Percentiles rank a stretch among this genome's conserved stretches.
Evolutionary conservation across 2,113 vertebrate species (phyloP).

Genomic region (Pelusios castaneus): DNA sequence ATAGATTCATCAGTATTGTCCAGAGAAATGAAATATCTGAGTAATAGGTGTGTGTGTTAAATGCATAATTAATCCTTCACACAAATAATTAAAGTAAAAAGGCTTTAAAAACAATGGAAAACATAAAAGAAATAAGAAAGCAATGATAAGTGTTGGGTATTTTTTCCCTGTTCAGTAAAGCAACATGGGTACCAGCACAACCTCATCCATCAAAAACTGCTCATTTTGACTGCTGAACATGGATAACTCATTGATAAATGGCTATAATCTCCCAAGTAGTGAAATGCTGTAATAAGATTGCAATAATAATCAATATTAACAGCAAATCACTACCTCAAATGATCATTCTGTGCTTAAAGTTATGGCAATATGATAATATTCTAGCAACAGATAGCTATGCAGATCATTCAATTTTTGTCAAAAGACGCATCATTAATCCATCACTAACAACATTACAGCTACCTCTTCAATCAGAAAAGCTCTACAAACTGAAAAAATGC

Average conservation of each 20-base stretch:
- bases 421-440: not conserved
- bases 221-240: not conserved
- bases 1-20: not conserved
- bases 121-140: not conserved
- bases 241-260: constrained; percentile 9
- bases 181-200: not conserved
- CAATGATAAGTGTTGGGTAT: not conserved
- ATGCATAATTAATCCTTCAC: not conserved
- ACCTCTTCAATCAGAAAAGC: not conserved
- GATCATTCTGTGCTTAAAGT: not conserved
- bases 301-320: constrained; percentile 4
- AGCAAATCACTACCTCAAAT: not conserved
- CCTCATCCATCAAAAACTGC: not conserved
- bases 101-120: not conserved
- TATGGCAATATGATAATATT: not conserved
- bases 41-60: not conserved
- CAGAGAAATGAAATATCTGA: no score
- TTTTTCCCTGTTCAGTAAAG: constrained; percentile 1
- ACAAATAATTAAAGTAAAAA: not conserved
- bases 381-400: not conserved
- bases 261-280: not conserved
- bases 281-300: not conserved
- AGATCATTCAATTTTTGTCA: not conserved
- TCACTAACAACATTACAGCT: not conserved
- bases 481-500: not conserved